Percentiles rank a stretch among this genome's conserved stretches.
These are phyloP conservation scores for Plecturocebus donacophilus DNA, from an alignment of 2,113 vertebrate species.

Conservation along the genomic window DNA sequence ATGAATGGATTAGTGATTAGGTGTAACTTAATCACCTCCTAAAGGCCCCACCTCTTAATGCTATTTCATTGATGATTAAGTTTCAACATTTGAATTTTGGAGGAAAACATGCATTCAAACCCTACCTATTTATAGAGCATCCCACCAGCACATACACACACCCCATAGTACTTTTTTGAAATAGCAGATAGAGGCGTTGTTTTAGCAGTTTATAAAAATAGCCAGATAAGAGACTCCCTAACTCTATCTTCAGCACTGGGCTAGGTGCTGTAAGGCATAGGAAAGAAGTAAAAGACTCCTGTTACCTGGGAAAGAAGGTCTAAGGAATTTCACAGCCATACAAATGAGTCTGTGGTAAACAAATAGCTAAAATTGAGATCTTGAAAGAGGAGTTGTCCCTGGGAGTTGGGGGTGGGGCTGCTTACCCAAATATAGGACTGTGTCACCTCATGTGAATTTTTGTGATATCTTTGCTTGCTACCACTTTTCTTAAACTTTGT, in stretches of 20 bases:
- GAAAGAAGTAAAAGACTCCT: neutral
- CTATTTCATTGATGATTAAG: neutral
- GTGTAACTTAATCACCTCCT: neutral
- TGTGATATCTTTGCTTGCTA: neutral
- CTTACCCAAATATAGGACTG: neutral
- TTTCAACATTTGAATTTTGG: neutral
- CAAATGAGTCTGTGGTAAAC: neutral
- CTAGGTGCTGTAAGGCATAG: neutral
- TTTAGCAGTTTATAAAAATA: neutral
- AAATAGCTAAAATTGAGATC: neutral
- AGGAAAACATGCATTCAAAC: neutral
- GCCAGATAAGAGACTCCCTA: neutral
- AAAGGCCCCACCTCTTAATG: neutral
- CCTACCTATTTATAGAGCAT: neutral
- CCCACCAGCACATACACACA: no score
- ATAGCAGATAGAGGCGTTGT: neutral
- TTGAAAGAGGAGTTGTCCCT: neutral
- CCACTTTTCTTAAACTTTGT: neutral
- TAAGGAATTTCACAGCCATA: neutral
- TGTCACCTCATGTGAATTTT: neutral
- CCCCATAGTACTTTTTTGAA: neutral
- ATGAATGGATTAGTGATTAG: no score
- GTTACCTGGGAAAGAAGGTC: neutral
- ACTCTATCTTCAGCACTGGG: neutral
- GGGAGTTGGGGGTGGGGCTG: neutral